Evolutionary conservation across 2,113 vertebrate species (phyloP).

Genomic region (Manacus vitellinus): DNA sequence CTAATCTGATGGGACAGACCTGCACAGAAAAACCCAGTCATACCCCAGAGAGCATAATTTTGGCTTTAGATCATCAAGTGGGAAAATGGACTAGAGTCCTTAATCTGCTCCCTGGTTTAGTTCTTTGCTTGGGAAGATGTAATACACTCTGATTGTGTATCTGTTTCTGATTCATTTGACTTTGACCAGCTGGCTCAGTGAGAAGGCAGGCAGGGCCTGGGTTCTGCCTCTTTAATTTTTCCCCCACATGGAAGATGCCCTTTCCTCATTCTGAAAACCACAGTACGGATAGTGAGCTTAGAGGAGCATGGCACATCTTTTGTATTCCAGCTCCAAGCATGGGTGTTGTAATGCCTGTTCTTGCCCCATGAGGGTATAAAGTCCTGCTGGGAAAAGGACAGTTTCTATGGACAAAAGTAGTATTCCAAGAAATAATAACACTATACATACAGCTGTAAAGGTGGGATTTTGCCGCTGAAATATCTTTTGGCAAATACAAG

Average conservation of each 20-base stretch:
- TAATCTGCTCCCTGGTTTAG: neutral
- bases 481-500: neutral
- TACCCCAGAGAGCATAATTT: neutral
- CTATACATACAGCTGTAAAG: neutral
- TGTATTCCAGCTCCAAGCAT: neutral
- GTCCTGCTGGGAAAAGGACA: neutral
- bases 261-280: neutral
- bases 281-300: neutral
- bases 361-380: neutral
- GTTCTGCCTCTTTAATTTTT: neutral
- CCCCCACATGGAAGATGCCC: accelerated
- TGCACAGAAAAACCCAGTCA: constrained; percentile 15
- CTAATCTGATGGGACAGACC: constrained; percentile 53
- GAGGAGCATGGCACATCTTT: neutral
- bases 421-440: neutral
- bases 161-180: neutral
- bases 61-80: neutral
- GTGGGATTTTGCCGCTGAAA: neutral
- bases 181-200: neutral
- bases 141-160: neutral
- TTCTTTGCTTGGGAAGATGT: neutral
- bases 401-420: neutral
- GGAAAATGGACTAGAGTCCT: neutral
- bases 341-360: neutral
- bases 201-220: neutral